Base-by-base conservation (phyloP, 2,113 vertebrate species). In the Rhinichthys klamathensis region DNA sequence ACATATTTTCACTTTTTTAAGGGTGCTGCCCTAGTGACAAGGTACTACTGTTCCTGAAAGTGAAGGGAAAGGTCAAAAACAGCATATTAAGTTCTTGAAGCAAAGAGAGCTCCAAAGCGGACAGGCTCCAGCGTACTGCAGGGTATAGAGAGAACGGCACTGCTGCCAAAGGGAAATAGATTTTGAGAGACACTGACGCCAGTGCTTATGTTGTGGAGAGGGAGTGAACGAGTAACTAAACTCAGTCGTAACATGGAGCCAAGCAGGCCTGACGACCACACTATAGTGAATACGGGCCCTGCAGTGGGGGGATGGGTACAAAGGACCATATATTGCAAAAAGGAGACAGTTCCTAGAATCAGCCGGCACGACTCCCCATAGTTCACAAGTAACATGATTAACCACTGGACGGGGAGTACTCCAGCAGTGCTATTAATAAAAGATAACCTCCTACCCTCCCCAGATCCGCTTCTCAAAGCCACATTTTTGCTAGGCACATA, bases 391-490 rank as follows among this genome's bases (percentile, higher is more conserved):
- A 90, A 91, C 91, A 90, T 95, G 94, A 95, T 94, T 94, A 95
- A 94, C 92, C 87, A 88, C 93, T 90, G 89, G 86, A 92, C 90
- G 88, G 93, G 92, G 93, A 93, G 90, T 92, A 92, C 92, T 93
- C 92, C 92, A 93, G 92, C 92, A 92, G 91, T 88, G 90, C 92
- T 94, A 94, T 95, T 94, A 95, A 95, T 95, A 95, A 95, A 93
- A 94, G 90, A 95, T 93, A 91, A 82, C 91, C 91, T 89, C 89
- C 83, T 77, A 60, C 83, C 75, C 30, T 65, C 75, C 76, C 49
- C 84, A 80, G 81, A 85, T 77, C 54, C 79, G n/a, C 60, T 35
- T 32, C 85, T 89, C 80, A 80, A 72, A 77, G 67, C 61, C 86
- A 73, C 76, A 44, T 83, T 70, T 63, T 87, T 89, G 91, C 86